Base-by-base conservation (phyloP, 2,797 vertebrate species). In the Coluber constrictor region DNA sequence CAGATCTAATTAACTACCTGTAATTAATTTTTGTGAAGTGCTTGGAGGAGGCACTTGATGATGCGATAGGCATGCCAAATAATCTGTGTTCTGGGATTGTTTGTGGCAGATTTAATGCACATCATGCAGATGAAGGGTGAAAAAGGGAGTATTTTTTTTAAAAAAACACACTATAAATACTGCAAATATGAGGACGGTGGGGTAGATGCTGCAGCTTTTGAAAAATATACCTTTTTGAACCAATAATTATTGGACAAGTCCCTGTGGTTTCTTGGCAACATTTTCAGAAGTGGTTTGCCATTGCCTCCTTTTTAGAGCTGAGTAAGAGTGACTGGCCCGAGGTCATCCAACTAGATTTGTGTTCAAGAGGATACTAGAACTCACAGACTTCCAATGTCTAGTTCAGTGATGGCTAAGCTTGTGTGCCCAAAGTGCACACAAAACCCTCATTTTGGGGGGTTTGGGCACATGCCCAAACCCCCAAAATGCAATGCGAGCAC, bases 1-100 rank as follows among this genome's bases (percentile, higher is more conserved):
- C 93, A 74, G 90, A 83, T 94, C 91, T 94, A 95, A 96, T 96
- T 96, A 97, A 94, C 95, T 94, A 91, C 89, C 54, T 63, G 93
- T 95, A 96, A 96, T 96, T 96, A 97, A 94, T 95, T 95, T 93
- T 94, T 96, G 92, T 94, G 94, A 95, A 93, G 70, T 60, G 86
- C 94, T 94, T 3, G 1, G 59, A 95, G 94, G 60, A 96, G 92
- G 89, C 95, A 95, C 87, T 96, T 95, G 96, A 92, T 91, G 86
- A 56, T 56, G 88, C 8, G 27, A 79, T 59, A 93, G 27, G 89
- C 92, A 92, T 92, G 92, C 91, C 92, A 90, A 95, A 63, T 51
- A 9, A 89, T 93, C 60, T 66, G 91, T 57, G 54, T 57, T 92
- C 94, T 10, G 91, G 86, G 32, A 91, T 51, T 43, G 37, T 47